Conservation (phyloP, 2,113 vertebrate species). For the Gallinago jamesoni region DNA sequence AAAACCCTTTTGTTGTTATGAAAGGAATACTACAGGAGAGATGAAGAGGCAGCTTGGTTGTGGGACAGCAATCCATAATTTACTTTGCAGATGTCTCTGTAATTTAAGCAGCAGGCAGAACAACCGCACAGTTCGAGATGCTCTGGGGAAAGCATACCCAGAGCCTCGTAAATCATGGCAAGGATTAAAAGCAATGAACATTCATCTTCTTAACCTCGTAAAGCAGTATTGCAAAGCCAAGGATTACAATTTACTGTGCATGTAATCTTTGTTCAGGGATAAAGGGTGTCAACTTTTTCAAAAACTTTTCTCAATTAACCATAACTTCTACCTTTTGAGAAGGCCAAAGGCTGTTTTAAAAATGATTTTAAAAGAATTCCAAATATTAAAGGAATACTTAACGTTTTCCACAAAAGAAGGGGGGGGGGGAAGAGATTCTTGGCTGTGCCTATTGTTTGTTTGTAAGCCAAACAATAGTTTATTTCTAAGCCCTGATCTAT, state of each 20-base stretch:
- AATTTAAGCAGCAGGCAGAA: slow-evolving; percentile 75
- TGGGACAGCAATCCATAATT: slow-evolving; percentile 71
- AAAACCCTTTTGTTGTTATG: slow-evolving; percentile 9
- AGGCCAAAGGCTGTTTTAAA: not conserved
- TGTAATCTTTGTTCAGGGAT: slow-evolving; percentile 74
- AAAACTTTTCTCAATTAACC: slow-evolving; percentile 50
- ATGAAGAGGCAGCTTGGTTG: slow-evolving; percentile 42
- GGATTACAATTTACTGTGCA: slow-evolving; percentile 77
- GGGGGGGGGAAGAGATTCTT: not conserved
- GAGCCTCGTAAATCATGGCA: slow-evolving; percentile 81
- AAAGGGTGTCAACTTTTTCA: slow-evolving; percentile 63
- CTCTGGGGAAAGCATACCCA: slow-evolving; percentile 71
- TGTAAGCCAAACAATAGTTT: not conserved
- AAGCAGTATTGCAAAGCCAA: slow-evolving; percentile 76
- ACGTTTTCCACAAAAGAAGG: not conserved
- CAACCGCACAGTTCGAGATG: slow-evolving; percentile 47
- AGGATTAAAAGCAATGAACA: slow-evolving; percentile 86
- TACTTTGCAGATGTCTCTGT: slow-evolving; percentile 72
- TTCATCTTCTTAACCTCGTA: slow-evolving; percentile 84
- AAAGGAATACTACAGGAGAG: slow-evolving; percentile 4
- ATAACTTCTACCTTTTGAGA: not conserved
- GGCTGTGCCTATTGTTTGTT: not conserved
- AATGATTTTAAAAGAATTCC: not conserved
- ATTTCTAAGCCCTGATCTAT: not conserved
- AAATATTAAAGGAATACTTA: not conserved